A percentile compares a stretch with the other conserved stretches of the same genome.
phyloP scores from a whole-genome alignment of 2,113 vertebrate species.

The Craseonycteris thonglongyai region DNA sequence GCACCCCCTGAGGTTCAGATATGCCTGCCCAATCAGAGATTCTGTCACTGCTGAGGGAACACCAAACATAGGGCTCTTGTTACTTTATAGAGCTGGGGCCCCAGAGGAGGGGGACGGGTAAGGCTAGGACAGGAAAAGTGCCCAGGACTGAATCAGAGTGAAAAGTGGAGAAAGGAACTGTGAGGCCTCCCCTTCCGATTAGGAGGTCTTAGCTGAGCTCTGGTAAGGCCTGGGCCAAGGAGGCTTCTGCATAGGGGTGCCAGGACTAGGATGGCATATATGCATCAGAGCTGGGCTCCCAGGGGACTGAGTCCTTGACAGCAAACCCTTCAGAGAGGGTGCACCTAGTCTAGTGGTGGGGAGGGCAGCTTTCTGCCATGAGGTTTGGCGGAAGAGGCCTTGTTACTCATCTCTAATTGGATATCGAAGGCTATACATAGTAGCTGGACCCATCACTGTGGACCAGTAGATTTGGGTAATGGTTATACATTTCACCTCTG shows the following conservation, averaged over 20 bases:
- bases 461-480: neutral
- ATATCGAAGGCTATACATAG: neutral
- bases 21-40: accelerated
- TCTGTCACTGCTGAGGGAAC: neutral
- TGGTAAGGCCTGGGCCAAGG: neutral
- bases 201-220: neutral
- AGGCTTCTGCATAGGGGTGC: neutral
- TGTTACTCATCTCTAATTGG: neutral
- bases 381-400: no score
- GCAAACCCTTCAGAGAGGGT: neutral
- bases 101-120: neutral
- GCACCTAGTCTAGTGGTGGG: accelerated
- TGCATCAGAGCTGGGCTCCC: accelerated
- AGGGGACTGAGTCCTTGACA: accelerated
- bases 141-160: neutral
- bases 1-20: no score
- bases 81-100: accelerated
- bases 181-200: accelerated
- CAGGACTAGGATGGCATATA: neutral
- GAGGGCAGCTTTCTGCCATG: neutral
- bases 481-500: neutral
- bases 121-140: neutral
- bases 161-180: neutral
- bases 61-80: accelerated
- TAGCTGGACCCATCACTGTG: neutral